phyloP scores from a whole-genome alignment of 2,113 vertebrate species.

The Thinocorus orbignyianus region DNA sequence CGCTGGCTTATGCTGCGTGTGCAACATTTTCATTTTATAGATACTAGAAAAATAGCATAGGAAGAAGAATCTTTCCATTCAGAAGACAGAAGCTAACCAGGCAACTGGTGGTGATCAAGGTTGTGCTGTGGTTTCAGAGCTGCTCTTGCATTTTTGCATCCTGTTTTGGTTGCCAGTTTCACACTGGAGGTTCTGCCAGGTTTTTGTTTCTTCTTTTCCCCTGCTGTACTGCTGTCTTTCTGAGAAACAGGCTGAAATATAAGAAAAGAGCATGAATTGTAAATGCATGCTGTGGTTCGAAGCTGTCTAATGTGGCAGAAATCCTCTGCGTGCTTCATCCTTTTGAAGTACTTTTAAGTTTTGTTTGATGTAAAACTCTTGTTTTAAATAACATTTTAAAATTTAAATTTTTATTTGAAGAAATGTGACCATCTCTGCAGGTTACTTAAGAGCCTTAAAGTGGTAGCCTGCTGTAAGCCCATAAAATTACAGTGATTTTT shows the following conservation, averaged over 20 bases:
- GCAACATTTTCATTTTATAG: not conserved
- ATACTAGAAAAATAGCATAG: not conserved
- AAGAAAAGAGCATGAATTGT: not conserved
- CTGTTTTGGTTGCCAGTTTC: not conserved
- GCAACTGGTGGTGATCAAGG: not conserved
- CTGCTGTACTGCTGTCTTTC: not conserved
- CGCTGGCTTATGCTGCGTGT: not conserved
- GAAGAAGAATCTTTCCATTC: not conserved
- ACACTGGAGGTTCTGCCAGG: not conserved
- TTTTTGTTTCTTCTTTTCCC: not conserved
- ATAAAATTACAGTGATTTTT: not conserved
- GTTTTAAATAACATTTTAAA: not conserved
- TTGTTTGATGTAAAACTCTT: not conserved
- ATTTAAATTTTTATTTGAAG: not conserved
- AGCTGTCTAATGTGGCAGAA: not conserved
- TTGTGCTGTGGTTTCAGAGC: not conserved
- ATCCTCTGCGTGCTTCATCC: not conserved
- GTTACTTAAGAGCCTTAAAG: not conserved
- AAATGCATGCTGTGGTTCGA: not conserved
- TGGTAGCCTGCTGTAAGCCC: not conserved
- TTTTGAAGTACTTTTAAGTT: not conserved
- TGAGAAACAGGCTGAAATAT: not conserved
- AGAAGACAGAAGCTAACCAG: not conserved
- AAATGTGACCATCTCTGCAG: not conserved
- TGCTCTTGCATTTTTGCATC: not conserved